Percentiles rank a stretch among this genome's conserved stretches.
These are phyloP conservation scores for Nothobranchius kuhntae DNA, from an alignment of 2,113 vertebrate genomes.

Conservation along the genomic window DNA sequence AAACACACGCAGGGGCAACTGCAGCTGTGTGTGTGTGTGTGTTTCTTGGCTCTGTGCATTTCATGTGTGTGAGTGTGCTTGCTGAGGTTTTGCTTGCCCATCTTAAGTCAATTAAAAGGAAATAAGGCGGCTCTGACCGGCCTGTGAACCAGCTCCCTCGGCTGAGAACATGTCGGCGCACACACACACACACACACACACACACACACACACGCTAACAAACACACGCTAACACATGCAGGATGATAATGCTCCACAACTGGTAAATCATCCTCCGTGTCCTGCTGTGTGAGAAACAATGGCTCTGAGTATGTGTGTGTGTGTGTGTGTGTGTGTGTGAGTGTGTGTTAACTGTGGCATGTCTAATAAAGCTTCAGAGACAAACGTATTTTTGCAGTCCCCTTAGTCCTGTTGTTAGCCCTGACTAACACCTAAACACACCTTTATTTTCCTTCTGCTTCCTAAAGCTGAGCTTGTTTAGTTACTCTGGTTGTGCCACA, in stretches of 20 bases:
- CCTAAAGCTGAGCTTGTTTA: background rate
- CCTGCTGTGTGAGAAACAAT: slow-evolving; percentile 69
- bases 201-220: background rate
- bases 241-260: slow-evolving; percentile 83
- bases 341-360: slow-evolving; percentile 25
- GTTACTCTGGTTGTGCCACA: background rate
- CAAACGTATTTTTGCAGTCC: background rate
- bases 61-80: slow-evolving; percentile 69
- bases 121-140: slow-evolving; percentile 93
- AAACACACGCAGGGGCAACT: slow-evolving; percentile 57
- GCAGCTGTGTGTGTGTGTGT: slow-evolving; percentile 48
- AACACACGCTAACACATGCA: slow-evolving; percentile 30
- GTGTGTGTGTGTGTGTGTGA: slow-evolving; percentile 16
- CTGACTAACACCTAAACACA: background rate
- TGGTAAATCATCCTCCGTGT: slow-evolving; percentile 75
- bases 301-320: slow-evolving; percentile 35
- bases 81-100: slow-evolving; percentile 94
- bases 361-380: slow-evolving; percentile 52
- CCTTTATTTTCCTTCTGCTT: background rate
- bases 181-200: slow-evolving; percentile 37
- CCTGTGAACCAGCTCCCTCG: slow-evolving; percentile 92
- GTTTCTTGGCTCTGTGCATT: slow-evolving; percentile 45
- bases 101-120: slow-evolving; percentile 99
- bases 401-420: too few species aligned
- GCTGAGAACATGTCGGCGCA: slow-evolving; percentile 87